Conservation (phyloP, 2,888 invertebrate genomes). For the Colostygia pectinataria region DNA sequence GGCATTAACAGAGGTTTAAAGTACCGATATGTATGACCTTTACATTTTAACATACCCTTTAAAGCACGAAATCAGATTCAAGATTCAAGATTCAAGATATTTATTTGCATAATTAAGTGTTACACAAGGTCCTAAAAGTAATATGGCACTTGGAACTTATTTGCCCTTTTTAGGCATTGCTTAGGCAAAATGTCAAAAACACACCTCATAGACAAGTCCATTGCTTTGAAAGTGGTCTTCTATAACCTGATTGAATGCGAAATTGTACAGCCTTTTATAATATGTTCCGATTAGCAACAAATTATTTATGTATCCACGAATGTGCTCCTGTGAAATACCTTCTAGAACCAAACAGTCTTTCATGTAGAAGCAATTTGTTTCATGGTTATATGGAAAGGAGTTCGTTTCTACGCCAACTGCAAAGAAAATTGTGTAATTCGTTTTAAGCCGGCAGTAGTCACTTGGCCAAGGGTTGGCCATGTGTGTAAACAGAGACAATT, state of each 20-base stretch:
- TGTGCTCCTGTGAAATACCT: conserved; percentile 70
- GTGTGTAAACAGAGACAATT: too few relatives aligned
- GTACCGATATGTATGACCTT: too few relatives aligned
- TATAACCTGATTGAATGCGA: conserved; percentile 62
- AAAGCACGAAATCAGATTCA: too few relatives aligned
- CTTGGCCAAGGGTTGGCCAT: too few relatives aligned
- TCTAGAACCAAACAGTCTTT: conserved; percentile 68
- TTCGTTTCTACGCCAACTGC: conserved; percentile 83
- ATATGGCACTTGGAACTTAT: too few relatives aligned
- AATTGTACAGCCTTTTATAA: conserved; percentile 66
- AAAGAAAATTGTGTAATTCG: conserved; percentile 34
- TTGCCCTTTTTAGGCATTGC: too few relatives aligned
- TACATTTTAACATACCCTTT: too few relatives aligned
- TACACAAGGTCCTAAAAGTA: too few relatives aligned
- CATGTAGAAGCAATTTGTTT: conserved; percentile 69
- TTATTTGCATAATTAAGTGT: too few relatives aligned
- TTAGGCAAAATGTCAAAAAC: conserved; percentile 12
- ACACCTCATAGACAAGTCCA: conserved; percentile 75
- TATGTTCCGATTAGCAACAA: conserved; percentile 69
- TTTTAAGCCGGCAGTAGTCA: too few relatives aligned
- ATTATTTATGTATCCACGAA: conserved; percentile 62
- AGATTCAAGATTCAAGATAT: too few relatives aligned
- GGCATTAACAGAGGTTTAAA: too few relatives aligned
- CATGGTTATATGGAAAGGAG: conserved; percentile 73
- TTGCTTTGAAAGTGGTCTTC: conserved; percentile 65